Evolutionary conservation across 2,113 vertebrate genomes (phyloP), one percentile per base, ranked within the genome.

Genomic region (Chloebia gouldiae): DNA sequence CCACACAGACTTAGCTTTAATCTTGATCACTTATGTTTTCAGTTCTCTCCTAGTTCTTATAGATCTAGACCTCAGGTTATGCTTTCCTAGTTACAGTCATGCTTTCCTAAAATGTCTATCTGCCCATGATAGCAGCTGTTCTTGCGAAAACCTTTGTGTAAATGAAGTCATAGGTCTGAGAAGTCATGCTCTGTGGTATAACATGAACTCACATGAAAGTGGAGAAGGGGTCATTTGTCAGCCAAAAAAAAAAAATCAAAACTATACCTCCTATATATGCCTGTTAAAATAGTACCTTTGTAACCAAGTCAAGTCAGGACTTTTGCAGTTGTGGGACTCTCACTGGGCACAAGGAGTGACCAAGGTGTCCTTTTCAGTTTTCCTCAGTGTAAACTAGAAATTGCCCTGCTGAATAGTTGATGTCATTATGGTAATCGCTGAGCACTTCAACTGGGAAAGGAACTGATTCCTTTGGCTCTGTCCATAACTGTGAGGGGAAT

Each of bases 391-490:
- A 59, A 88, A 53, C n/a, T 80, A 47, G 42, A 33, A 45, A 30
- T 80, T 56, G 7, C 11, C 68, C 16, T 66, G 7, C 20, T 37
- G 70, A 24, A 11, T 45, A 63, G 35, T 31, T 81, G 30, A 10
- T 57, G 33, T 20, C 10, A 4, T 65, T 0, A 0, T 57, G 45
- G 31, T 82, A 25, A 30, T 30, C 1, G 0, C 9, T 70, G 64
- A 22, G 60, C 30, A 16, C 35, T 82, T 85, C 31, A 35, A 0
- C 28, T 33, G 18, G 57, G 49, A 79, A 31, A 79, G 56, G 47
- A 80, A 12, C 24, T 2, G 4, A 12, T 69, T 35, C 10, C 14
- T 92, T 86, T 92, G 81, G 4, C 66, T 72, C 28, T 11, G 1
- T 66, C 3, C 19, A 3, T 65, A 53, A 17, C 9, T 47, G 39